phyloP scores from a whole-genome alignment of 2,888 invertebrate species.

The Trissolcus japonicus region DNA sequence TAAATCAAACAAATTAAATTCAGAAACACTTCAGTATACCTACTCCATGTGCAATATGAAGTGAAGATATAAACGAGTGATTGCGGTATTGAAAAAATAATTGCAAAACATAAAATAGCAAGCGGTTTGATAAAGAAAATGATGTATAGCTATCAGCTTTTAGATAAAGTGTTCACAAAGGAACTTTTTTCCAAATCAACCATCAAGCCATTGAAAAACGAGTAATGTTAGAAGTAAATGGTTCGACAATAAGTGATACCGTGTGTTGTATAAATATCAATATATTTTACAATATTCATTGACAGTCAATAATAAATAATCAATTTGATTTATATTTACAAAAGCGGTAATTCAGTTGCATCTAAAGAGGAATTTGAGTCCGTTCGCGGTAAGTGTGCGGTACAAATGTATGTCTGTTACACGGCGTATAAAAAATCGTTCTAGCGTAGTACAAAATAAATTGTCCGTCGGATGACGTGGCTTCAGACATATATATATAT shows the following conservation, averaged over 20 bases:
- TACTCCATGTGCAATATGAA: too few relatives aligned
- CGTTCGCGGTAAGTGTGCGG: conserved; percentile 37
- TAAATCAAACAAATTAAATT: too few relatives aligned
- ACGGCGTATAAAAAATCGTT: conserved; percentile 14
- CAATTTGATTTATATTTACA: conserved; percentile 61
- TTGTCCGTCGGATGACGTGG: conserved; percentile 28
- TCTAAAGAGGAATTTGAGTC: conserved; percentile 28
- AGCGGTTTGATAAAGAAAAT: too few relatives aligned
- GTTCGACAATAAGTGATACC: conserved; percentile 25
- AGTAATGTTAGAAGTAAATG: background rate
- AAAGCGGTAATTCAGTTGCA: conserved; percentile 39
- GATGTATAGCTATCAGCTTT: too few relatives aligned
- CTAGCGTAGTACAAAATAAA: conserved; percentile 21
- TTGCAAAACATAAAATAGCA: too few relatives aligned
- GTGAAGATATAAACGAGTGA: too few relatives aligned
- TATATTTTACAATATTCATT: conserved; percentile 73
- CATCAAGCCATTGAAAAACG: too few relatives aligned
- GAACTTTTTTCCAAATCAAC: too few relatives aligned
- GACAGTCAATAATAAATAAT: conserved; percentile 74
- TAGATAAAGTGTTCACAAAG: too few relatives aligned
- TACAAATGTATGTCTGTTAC: conserved; percentile 30
- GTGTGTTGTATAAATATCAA: conserved; percentile 71
- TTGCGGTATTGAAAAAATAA: too few relatives aligned
- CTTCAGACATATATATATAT: conserved; percentile 15
- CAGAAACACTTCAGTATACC: too few relatives aligned